Evolutionary conservation across 2,888 invertebrate species (phyloP).

Genomic region (Allacma fusca): DNA sequence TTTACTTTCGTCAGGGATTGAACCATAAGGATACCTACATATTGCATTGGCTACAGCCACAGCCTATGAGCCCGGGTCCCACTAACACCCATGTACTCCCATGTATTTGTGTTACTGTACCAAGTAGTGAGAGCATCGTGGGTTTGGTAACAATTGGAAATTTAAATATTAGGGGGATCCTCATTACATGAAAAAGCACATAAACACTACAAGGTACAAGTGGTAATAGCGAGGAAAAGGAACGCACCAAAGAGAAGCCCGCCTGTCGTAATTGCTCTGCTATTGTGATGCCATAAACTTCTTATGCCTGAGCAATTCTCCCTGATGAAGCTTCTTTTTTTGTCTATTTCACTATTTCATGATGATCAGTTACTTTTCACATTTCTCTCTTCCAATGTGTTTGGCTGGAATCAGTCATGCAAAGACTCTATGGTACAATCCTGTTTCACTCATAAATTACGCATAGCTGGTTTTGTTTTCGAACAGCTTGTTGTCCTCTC

Average conservation of each 20-base stretch:
- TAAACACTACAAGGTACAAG: too few species aligned
- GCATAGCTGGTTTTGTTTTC: slow-evolving; percentile 6
- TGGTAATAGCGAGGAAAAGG: background rate
- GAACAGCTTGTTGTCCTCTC: background rate
- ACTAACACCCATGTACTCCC: too few species aligned
- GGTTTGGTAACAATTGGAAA: too few species aligned
- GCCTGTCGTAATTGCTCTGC: too few species aligned
- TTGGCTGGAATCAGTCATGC: slow-evolving; percentile 13
- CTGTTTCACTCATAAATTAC: slow-evolving; percentile 3
- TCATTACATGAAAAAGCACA: too few species aligned
- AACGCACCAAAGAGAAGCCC: too few species aligned
- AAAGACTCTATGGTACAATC: background rate
- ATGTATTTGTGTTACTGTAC: background rate
- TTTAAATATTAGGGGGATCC: too few species aligned
- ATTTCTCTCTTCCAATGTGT: background rate
- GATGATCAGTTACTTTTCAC: slow-evolving; percentile 7
- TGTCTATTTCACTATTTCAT: background rate
- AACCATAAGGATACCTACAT: too few species aligned
- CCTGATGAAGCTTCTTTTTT: background rate
- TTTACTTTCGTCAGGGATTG: too few species aligned
- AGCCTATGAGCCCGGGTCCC: too few species aligned
- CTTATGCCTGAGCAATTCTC: slow-evolving; percentile 16
- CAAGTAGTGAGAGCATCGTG: background rate
- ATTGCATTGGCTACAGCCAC: too few species aligned
- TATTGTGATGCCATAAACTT: slow-evolving; percentile 11